These are phyloP conservation scores for Cavia aperea DNA, from an alignment of 2,113 vertebrate genomes.

Conservation along the genomic window DNA sequence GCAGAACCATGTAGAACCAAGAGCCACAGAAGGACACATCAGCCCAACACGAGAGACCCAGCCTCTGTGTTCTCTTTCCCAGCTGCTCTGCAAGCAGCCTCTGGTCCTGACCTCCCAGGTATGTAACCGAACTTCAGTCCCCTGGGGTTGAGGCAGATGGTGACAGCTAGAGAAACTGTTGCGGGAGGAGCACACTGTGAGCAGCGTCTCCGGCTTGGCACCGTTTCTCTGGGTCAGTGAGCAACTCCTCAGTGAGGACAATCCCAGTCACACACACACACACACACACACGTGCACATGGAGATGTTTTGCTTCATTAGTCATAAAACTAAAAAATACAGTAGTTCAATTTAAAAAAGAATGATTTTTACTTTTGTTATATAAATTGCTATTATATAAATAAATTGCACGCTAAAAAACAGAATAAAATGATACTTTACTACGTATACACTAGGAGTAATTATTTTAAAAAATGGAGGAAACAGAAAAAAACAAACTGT, in stretches of 20 bases:
- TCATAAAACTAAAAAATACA: not conserved
- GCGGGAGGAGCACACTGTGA: not conserved
- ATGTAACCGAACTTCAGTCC: not conserved
- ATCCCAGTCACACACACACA: not conserved
- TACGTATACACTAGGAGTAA: not conserved
- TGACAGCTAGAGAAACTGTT: not conserved
- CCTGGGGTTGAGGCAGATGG: too few relatives aligned
- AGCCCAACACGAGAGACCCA: not conserved
- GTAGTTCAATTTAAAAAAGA: not conserved
- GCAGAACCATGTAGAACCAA: not conserved
- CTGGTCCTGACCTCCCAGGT: too few relatives aligned
- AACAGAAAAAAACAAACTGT: not conserved
- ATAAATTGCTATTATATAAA: not conserved
- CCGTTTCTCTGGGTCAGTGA: not conserved
- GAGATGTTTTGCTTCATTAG: not conserved
- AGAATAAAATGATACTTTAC: not conserved
- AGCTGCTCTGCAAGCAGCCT: not conserved
- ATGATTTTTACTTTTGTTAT: not conserved
- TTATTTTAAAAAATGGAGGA: not conserved
- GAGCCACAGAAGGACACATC: not conserved
- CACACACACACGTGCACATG: not conserved
- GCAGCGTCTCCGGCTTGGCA: too few relatives aligned
- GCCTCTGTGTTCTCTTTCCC: not conserved
- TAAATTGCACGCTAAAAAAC: not conserved
- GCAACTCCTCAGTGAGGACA: not conserved